phyloP scores from a whole-genome alignment of 2,797 vertebrate genomes.

The Anableps anableps region DNA sequence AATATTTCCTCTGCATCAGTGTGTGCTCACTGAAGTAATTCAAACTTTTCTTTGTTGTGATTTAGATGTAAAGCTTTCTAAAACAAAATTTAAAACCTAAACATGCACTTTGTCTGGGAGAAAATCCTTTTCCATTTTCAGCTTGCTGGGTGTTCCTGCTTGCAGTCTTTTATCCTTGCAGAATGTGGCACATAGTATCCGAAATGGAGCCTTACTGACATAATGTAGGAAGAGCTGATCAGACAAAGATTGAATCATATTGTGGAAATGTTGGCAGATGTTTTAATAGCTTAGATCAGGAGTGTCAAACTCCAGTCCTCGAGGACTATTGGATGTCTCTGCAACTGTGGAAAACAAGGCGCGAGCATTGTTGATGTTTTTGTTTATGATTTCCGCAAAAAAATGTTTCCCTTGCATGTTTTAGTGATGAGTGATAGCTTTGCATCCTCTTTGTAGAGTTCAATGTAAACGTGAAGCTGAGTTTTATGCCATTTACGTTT shows the following conservation, averaged over 20 bases:
- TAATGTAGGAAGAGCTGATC: slow-evolving; percentile 1
- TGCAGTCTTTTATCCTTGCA: slow-evolving; percentile 37
- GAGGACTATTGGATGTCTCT: too few relatives aligned
- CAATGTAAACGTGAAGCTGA: too few relatives aligned
- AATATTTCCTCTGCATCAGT: slow-evolving; percentile 21
- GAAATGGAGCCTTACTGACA: background rate
- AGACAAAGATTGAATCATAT: background rate
- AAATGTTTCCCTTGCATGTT: too few relatives aligned
- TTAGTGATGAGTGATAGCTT: too few relatives aligned
- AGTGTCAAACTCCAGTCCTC: background rate
- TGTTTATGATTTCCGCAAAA: too few relatives aligned
- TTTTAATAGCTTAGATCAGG: background rate
- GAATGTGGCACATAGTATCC: slow-evolving; percentile 14
- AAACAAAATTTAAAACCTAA: background rate
- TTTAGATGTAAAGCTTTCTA: background rate
- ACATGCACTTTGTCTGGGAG: slow-evolving; percentile 22
- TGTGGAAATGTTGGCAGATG: background rate
- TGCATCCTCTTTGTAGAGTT: too few relatives aligned
- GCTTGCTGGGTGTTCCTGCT: slow-evolving; percentile 27
- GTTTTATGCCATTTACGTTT: too few relatives aligned
- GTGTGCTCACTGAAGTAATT: slow-evolving; percentile 31
- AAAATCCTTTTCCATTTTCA: slow-evolving; percentile 25
- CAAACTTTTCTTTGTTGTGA: slow-evolving; percentile 20
- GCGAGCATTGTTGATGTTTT: too few relatives aligned
- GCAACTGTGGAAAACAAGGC: too few relatives aligned